Percentiles rank a stretch among this genome's conserved stretches.
Conservation (phyloP, 2,888 invertebrate genomes). For the Amphipoea lucens region DNA sequence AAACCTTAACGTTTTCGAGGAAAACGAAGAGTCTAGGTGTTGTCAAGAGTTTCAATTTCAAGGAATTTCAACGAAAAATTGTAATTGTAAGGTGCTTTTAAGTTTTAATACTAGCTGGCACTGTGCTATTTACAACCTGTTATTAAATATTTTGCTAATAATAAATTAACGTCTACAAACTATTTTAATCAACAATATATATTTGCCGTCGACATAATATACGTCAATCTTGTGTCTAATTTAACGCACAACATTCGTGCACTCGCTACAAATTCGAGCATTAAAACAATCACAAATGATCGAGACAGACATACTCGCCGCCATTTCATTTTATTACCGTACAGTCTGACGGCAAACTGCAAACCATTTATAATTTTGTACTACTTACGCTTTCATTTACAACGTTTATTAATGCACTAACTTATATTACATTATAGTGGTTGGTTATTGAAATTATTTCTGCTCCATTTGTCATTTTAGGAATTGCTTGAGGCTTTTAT, state of each 20-base stretch:
- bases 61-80: conserved; percentile 2
- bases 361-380: conserved; percentile 62
- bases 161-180: conserved; percentile 43
- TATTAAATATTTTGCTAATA: conserved; percentile 22
- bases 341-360: conserved; percentile 52
- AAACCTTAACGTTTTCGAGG: conserved; percentile 4
- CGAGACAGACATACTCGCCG: conserved; percentile 56
- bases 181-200: conserved; percentile 52
- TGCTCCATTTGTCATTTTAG: conserved; percentile 56
- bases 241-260: conserved; percentile 35
- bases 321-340: conserved; percentile 65
- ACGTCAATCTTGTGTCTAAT: conserved; percentile 48
- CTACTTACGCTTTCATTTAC: conserved; percentile 49
- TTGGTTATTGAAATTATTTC: conserved; percentile 52
- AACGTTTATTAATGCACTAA: conserved; percentile 49
- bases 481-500: conserved; percentile 40
- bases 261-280: conserved; percentile 45
- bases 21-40: conserved; percentile 14
- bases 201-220: conserved; percentile 36
- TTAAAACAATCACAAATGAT: conserved; percentile 65
- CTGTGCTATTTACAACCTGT: conserved; percentile 4
- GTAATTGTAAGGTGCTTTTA: conserved; percentile 10
- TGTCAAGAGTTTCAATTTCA: conserved; percentile 31
- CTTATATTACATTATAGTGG: conserved; percentile 29
- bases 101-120: conserved; percentile 19